Conservation (phyloP, 2,113 vertebrate species). For the Pholis gunnellus region DNA sequence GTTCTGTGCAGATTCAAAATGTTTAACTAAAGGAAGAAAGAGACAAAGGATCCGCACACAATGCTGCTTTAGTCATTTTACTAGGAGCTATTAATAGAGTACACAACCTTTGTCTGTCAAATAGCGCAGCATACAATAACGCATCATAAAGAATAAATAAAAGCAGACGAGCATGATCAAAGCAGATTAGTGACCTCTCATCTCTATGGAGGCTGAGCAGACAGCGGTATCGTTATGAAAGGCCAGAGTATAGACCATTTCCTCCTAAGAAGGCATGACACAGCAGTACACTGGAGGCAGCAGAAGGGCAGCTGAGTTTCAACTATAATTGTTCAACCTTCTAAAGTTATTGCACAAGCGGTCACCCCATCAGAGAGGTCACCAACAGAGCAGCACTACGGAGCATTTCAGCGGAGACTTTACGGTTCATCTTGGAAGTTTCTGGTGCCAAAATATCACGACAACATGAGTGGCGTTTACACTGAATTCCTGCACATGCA, state of each 20-base stretch:
- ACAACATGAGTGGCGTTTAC: constrained; percentile 19
- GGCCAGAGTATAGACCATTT: constrained; percentile 11
- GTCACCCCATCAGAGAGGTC: constrained; percentile 29
- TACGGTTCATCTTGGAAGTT: constrained; percentile 15
- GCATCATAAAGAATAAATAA: constrained; percentile 13
- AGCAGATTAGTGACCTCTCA: constrained; percentile 40
- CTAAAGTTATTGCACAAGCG: constrained; percentile 22
- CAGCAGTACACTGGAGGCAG: not conserved
- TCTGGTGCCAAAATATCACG: constrained; percentile 32
- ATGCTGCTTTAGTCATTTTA: constrained; percentile 12
- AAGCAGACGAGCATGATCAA: not conserved
- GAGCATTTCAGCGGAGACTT: constrained; percentile 9
- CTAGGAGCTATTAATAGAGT: not conserved
- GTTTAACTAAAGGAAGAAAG: not conserved
- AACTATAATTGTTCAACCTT: constrained; percentile 27
- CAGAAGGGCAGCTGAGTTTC: not conserved
- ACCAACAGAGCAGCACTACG: not conserved
- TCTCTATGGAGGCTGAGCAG: not conserved
- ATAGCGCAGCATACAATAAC: constrained; percentile 15
- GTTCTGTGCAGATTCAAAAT: not conserved
- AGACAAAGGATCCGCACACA: not conserved
- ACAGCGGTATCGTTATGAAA: constrained; percentile 9
- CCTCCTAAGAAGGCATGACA: not conserved
- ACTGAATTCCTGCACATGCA: not conserved
- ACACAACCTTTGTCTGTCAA: constrained; percentile 15